phyloP scores from a whole-genome alignment of 2,797 vertebrate species.

The Cyclopterus lumpus region DNA sequence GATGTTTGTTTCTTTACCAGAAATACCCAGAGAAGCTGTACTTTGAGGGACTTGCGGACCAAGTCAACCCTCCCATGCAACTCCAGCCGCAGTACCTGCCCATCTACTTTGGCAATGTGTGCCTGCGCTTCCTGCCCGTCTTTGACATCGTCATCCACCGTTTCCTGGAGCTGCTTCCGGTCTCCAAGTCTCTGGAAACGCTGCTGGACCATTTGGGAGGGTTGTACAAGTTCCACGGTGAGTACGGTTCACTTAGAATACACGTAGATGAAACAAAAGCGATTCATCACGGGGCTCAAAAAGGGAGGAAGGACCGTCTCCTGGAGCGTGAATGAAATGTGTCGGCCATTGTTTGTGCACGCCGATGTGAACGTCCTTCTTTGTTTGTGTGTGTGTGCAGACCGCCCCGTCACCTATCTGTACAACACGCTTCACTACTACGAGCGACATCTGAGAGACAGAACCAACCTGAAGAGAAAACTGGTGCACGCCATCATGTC shows the following conservation, averaged over 20 bases:
- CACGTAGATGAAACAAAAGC: background rate
- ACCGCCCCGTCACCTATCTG: slow-evolving; percentile 98
- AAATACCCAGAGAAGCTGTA: slow-evolving; percentile 99
- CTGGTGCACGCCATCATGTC: slow-evolving; percentile 98
- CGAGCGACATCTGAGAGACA: slow-evolving; percentile 93
- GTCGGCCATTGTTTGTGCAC: background rate
- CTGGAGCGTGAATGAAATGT: background rate
- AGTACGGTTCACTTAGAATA: slow-evolving; percentile 42
- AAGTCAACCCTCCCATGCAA: slow-evolving; percentile 96
- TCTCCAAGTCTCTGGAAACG: slow-evolving; percentile 97
- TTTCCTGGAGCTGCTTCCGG: slow-evolving; percentile 96
- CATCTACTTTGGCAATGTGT: slow-evolving; percentile 99
- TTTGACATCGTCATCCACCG: slow-evolving; percentile 99
- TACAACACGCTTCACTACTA: slow-evolving; percentile 99
- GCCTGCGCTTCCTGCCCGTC: slow-evolving; percentile 96
- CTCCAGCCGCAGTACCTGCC: slow-evolving; percentile 96
- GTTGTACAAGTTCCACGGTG: slow-evolving; percentile 98
- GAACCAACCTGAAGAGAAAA: slow-evolving; percentile 95
- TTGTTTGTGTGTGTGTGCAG: slow-evolving; percentile 69
- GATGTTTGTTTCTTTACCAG: slow-evolving; percentile 68
- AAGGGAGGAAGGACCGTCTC: background rate
- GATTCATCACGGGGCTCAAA: background rate
- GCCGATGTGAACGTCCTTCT: background rate
- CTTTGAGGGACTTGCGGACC: slow-evolving; percentile 97
- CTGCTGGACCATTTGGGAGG: slow-evolving; percentile 96